Evolutionary conservation across 2,797 vertebrate genomes (phyloP).

Genomic region (Sebastes melanostomus): DNA sequence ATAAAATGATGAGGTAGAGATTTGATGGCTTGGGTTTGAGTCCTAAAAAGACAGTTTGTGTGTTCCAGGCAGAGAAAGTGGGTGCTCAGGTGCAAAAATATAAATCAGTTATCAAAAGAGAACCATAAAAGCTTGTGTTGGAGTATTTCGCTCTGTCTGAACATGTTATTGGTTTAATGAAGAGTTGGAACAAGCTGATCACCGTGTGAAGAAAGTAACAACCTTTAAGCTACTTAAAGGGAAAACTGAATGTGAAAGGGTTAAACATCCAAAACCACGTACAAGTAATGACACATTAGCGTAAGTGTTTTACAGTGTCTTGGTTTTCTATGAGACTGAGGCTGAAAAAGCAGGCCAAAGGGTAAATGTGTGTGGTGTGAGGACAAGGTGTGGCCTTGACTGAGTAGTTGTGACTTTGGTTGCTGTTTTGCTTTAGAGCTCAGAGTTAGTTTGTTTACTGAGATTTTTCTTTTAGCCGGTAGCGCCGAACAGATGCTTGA

Average conservation of each 20-base stretch:
- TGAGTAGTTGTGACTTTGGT: conserved; percentile 16
- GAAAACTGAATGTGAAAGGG: neutral
- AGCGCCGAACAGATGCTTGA: conserved; percentile 36
- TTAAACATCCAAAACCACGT: neutral
- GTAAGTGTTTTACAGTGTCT: neutral
- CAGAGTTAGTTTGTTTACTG: conserved; percentile 8
- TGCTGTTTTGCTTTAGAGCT: neutral
- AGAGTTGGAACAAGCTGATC: neutral
- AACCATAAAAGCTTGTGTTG: neutral
- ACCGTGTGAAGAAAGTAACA: neutral
- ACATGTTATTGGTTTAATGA: too few relatives aligned
- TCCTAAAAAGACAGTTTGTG: neutral
- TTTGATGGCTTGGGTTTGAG: neutral
- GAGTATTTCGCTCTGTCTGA: neutral
- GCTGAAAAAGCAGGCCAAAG: neutral
- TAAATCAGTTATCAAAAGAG: neutral
- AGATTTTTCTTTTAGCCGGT: conserved; percentile 12
- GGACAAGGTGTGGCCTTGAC: neutral
- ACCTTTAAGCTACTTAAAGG: neutral
- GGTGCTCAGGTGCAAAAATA: neutral
- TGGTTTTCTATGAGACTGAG: conserved; percentile 5
- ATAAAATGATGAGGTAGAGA: neutral
- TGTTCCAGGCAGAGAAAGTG: neutral
- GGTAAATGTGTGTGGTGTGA: neutral
- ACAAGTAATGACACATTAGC: neutral